Conservation (phyloP, 1,140 invertebrate genomes). For the Sycobia sp. region DNA sequence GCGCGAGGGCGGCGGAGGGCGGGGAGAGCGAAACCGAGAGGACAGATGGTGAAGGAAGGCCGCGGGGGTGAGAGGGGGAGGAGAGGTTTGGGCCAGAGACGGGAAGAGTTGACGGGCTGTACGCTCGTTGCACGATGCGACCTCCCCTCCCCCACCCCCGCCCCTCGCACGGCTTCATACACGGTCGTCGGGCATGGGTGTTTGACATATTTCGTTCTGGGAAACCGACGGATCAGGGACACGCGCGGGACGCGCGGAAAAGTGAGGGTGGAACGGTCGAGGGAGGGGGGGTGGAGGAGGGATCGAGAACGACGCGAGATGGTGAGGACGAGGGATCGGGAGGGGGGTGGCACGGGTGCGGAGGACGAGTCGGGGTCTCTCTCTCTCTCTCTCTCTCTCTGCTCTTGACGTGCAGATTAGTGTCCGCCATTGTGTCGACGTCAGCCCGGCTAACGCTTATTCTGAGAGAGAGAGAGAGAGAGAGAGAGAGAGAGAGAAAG, state of each 20-base stretch:
- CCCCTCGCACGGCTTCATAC: too few species aligned
- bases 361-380: constrained; percentile 14
- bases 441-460: constrained; percentile 61
- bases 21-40: too few species aligned
- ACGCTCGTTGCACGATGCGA: too few species aligned
- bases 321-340: neutral
- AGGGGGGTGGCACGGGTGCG: neutral
- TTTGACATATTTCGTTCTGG: constrained; percentile 58
- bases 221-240: constrained; percentile 59
- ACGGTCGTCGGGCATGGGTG: constrained; percentile 37
- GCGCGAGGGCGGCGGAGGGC: too few species aligned
- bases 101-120: too few species aligned
- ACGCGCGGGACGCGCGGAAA: constrained; percentile 43
- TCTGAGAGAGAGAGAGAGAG: constrained; percentile 48
- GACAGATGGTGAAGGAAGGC: neutral
- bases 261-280: constrained; percentile 33
- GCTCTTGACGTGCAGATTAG: constrained; percentile 63
- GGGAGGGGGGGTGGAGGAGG: constrained; percentile 5
- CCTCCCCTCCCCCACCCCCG: too few species aligned
- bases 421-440: constrained; percentile 63
- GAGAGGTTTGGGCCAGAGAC: neutral
- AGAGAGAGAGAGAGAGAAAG: neutral
- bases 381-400: too few species aligned
- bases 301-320: neutral
- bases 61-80: neutral